Evolutionary conservation across 2,113 vertebrate species (phyloP).

Genomic region (Saccopteryx leptura): DNA sequence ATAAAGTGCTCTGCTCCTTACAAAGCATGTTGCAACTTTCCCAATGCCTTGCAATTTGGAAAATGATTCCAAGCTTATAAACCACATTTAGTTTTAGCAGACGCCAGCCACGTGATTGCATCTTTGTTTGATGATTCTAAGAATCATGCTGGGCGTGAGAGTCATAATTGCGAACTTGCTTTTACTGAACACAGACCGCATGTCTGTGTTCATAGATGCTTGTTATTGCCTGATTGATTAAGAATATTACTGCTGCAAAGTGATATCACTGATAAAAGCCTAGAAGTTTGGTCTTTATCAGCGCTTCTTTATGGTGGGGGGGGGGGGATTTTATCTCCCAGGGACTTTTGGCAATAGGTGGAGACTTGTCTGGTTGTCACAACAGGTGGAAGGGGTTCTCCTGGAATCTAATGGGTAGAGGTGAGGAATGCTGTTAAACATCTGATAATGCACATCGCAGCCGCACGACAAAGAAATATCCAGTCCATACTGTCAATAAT

Average conservation of each 20-base stretch:
- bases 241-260: not conserved
- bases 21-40: slow-evolving; percentile 36
- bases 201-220: not conserved
- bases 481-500: not conserved
- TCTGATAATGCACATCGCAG: not conserved
- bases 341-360: not conserved
- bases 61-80: slow-evolving; percentile 48
- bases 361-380: not conserved
- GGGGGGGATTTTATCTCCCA: not conserved
- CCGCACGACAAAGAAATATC: not conserved
- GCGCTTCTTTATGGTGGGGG: not conserved
- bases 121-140: slow-evolving; percentile 52
- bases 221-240: slow-evolving; percentile 25
- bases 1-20: slow-evolving; percentile 35
- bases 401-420: not conserved
- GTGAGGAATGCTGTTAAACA: not conserved
- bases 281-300: not conserved
- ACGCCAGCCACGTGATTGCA: not conserved
- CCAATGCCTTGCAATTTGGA: slow-evolving; percentile 59
- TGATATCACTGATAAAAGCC: not conserved
- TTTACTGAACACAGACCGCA: not conserved
- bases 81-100: slow-evolving; percentile 1
- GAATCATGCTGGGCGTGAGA: not conserved
- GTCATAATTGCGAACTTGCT: not conserved
- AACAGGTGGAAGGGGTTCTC: not conserved